Evolutionary conservation across 1,140 invertebrate genomes (phyloP).

Genomic region (Calephelis virginiensis): DNA sequence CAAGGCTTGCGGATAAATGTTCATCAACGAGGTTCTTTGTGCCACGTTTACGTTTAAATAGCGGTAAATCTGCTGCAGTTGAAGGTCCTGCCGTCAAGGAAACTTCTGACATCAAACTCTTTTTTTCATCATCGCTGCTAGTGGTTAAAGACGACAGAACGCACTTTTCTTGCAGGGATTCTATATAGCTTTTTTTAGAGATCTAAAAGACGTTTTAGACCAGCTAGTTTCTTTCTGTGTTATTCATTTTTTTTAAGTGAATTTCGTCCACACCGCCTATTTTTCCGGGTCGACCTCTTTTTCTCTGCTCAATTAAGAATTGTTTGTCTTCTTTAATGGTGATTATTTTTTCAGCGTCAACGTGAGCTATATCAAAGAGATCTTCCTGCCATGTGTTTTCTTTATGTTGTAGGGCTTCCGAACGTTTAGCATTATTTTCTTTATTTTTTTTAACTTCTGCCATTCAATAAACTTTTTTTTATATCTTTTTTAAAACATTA

Average conservation of each 20-base stretch:
- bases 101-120: not conserved
- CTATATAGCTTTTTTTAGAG: not conserved
- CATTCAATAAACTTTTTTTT: too few species aligned
- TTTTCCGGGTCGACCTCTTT: not conserved
- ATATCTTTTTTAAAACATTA: too few species aligned
- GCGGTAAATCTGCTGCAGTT: too few species aligned
- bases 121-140: not conserved
- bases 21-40: not conserved
- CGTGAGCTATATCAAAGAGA: not conserved
- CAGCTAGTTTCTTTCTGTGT: not conserved
- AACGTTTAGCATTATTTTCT: not conserved
- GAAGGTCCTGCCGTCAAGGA: not conserved
- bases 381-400: not conserved
- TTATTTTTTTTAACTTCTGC: too few species aligned
- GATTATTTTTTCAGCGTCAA: not conserved
- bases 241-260: not conserved
- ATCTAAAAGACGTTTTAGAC: not conserved
- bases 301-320: not conserved
- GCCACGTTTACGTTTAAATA: not conserved
- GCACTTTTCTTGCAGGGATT: not conserved
- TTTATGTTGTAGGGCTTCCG: not conserved
- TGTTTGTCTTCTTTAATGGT: not conserved
- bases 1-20: not conserved
- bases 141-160: not conserved
- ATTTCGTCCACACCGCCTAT: not conserved